Percentiles rank a stretch among this genome's conserved stretches.
phyloP scores from a whole-genome alignment of 2,888 invertebrate genomes.

The Sylvicola fuscatus region DNA sequence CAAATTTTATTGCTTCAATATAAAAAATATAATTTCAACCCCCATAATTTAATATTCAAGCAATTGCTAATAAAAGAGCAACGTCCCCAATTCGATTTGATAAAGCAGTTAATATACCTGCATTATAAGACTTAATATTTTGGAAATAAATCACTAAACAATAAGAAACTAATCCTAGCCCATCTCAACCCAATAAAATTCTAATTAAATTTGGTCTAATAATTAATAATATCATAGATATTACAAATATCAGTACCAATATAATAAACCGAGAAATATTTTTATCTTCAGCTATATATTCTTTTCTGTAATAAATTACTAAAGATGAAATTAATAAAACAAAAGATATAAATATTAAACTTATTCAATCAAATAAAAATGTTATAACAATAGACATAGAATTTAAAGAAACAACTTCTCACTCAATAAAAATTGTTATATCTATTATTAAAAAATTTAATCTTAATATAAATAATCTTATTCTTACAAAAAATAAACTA shows the following conservation, averaged over 20 bases:
- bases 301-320: conserved; percentile 39
- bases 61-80: conserved; percentile 37
- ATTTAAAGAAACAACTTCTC: conserved; percentile 31
- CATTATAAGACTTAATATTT: conserved; percentile 44
- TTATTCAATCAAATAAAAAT: conserved; percentile 42
- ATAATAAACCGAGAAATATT: conserved; percentile 41
- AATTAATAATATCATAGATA: conserved; percentile 46
- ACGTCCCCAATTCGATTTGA: conserved; percentile 57
- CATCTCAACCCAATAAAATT: conserved; percentile 53
- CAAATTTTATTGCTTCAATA: conserved; percentile 28
- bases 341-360: conserved; percentile 39
- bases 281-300: conserved; percentile 37
- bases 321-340: conserved; percentile 43
- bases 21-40: conserved; percentile 33
- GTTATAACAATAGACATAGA: conserved; percentile 28
- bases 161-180: conserved; percentile 49
- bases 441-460: conserved; percentile 29
- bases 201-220: conserved; percentile 45
- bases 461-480: conserved; percentile 19
- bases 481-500: conserved; percentile 27
- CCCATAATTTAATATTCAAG: conserved; percentile 33
- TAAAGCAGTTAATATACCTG: conserved; percentile 48
- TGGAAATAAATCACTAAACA: conserved; percentile 34
- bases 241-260: conserved; percentile 41
- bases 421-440: conserved; percentile 30